phyloP scores from a whole-genome alignment of 2,888 invertebrate species.

The Yponomeuta cagnagella region DNA sequence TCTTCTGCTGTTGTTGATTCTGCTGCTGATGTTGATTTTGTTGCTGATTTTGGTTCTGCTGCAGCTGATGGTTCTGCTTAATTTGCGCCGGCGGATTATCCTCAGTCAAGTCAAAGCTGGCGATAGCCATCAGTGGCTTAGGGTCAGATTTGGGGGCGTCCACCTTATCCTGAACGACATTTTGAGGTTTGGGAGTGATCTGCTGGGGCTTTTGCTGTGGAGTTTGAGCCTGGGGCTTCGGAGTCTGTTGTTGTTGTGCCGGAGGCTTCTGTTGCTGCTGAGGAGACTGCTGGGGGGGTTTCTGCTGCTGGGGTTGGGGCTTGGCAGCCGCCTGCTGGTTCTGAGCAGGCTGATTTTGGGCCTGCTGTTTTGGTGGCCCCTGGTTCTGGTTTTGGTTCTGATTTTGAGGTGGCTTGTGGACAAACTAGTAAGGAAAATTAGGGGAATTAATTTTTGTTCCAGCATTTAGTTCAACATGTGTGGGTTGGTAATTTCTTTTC shows the following conservation, averaged over 20 bases:
- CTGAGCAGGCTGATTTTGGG: conserved; percentile 16
- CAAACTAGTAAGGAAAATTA: not conserved
- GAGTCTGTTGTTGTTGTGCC: conserved; percentile 21
- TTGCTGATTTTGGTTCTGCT: conserved; percentile 32
- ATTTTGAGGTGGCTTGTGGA: not conserved
- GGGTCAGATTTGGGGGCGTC: conserved; percentile 6
- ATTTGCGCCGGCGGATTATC: not conserved
- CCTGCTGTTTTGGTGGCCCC: not conserved
- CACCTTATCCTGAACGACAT: conserved; percentile 17
- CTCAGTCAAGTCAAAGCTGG: not conserved
- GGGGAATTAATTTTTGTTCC: not conserved
- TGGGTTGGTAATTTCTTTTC: no score
- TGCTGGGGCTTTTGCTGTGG: conserved; percentile 25
- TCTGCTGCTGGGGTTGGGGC: conserved; percentile 26
- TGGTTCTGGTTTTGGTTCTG: conserved; percentile 8
- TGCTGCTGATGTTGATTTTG: no score
- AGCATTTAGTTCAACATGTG: not conserved
- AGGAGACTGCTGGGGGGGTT: conserved; percentile 21
- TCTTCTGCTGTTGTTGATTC: no score
- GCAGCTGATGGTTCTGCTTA: conserved; percentile 23
- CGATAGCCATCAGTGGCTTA: not conserved
- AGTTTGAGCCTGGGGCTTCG: conserved; percentile 23
- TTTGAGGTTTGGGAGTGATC: conserved; percentile 20
- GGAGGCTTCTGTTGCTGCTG: conserved; percentile 25
- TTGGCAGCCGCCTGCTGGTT: conserved; percentile 23